Evolutionary conservation across 2,113 vertebrate genomes (phyloP).

Genomic region (Malurus alboscapulatus): DNA sequence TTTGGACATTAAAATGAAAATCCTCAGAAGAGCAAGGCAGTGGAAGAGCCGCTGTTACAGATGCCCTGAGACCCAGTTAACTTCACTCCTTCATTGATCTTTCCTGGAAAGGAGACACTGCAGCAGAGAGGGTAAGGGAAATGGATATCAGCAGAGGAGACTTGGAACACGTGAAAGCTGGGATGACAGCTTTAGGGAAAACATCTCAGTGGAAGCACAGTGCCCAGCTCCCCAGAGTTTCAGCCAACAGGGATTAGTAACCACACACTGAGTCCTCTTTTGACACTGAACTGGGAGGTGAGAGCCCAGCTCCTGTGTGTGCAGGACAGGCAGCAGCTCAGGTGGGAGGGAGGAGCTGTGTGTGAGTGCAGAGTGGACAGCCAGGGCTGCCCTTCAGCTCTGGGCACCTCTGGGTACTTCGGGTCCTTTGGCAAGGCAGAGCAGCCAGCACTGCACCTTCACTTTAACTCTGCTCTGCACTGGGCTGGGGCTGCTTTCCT

Average conservation of each 20-base stretch:
- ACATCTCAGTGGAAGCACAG: neutral
- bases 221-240: neutral
- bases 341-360: neutral
- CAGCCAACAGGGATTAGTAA: neutral
- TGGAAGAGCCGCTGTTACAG: neutral
- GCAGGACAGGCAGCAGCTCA: neutral
- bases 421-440: neutral
- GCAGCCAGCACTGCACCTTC: neutral
- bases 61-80: neutral
- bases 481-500: neutral
- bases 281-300: neutral
- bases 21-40: neutral
- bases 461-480: neutral
- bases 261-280: neutral
- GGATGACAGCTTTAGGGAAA: neutral
- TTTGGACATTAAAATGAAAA: neutral
- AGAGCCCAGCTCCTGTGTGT: neutral
- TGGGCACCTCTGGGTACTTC: neutral
- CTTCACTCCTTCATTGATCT: slow-evolving; percentile 4
- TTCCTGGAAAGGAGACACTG: neutral
- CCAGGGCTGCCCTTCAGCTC: neutral
- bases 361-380: neutral
- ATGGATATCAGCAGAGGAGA: neutral
- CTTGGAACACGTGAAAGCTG: neutral
- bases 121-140: neutral